Evolutionary conservation across 2,888 invertebrate genomes (phyloP).

Genomic region (Meiosimyza decipiens): DNA sequence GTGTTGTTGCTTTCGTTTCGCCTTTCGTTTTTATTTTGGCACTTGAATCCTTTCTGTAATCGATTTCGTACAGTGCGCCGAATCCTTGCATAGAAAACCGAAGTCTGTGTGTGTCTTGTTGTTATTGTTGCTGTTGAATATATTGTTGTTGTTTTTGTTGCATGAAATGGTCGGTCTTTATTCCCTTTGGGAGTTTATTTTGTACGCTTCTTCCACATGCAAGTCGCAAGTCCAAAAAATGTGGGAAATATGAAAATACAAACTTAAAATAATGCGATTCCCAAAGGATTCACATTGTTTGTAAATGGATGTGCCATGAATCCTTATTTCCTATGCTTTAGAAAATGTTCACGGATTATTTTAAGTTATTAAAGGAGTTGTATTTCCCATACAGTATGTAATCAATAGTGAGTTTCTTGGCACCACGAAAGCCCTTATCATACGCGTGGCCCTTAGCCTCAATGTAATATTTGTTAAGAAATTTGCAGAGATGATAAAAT

Average conservation of each 20-base stretch:
- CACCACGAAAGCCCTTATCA: too few relatives aligned
- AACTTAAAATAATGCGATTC: conserved; percentile 15
- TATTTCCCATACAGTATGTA: too few relatives aligned
- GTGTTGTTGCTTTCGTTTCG: conserved; percentile 36
- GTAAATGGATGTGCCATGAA: too few relatives aligned
- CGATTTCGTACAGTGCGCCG: conserved; percentile 58
- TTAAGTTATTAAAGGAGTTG: too few relatives aligned
- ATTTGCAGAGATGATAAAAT: too few relatives aligned
- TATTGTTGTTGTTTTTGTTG: conserved; percentile 17
- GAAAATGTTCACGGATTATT: too few relatives aligned
- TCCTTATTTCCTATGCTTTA: too few relatives aligned
- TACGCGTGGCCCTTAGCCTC: too few relatives aligned
- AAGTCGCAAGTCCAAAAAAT: not conserved
- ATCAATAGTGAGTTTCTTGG: too few relatives aligned
- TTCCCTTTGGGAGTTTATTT: conserved; percentile 43
- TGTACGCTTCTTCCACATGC: conserved; percentile 9
- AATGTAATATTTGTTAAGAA: too few relatives aligned
- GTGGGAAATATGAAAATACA: conserved; percentile 13
- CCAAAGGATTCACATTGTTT: conserved; percentile 8
- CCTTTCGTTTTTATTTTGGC: conserved; percentile 40
- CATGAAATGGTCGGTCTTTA: conserved; percentile 11
- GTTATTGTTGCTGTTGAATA: not conserved
- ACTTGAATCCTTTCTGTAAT: conserved; percentile 50
- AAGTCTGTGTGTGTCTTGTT: conserved; percentile 20
- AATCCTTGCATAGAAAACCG: conserved; percentile 47